phyloP scores from a whole-genome alignment of 2,888 invertebrate species.

The Eueremaeus valkanovi region DNA sequence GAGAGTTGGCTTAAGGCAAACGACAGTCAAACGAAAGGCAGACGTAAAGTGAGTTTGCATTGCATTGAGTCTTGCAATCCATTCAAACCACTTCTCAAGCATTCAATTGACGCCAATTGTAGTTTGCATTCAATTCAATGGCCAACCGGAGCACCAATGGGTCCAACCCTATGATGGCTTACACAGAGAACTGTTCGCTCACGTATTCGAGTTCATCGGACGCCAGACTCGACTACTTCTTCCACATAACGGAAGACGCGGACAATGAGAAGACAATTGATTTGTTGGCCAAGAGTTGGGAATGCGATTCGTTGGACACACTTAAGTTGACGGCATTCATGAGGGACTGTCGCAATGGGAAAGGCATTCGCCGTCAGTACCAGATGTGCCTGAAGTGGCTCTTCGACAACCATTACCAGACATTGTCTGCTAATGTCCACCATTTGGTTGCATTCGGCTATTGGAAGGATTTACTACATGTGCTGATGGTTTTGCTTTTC shows the following conservation, averaged over 20 bases:
- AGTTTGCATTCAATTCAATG: too few species aligned
- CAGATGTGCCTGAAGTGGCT: conserved; percentile 34
- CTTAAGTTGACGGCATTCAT: conserved; percentile 23
- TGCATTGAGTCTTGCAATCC: too few species aligned
- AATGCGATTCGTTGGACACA: conserved; percentile 34
- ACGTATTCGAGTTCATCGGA: conserved; percentile 29
- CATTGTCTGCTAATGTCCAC: conserved; percentile 1
- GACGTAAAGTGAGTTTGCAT: too few species aligned
- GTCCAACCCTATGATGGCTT: background rate
- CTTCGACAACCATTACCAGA: conserved; percentile 16
- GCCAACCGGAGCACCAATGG: too few species aligned
- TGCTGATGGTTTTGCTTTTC: conserved; percentile 30
- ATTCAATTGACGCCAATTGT: too few species aligned
- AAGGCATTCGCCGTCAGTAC: conserved; percentile 35
- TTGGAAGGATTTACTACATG: conserved; percentile 35
- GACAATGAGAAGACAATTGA: conserved; percentile 12
- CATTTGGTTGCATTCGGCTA: conserved; percentile 25
- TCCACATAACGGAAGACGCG: conserved; percentile 34
- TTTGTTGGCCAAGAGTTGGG: conserved; percentile 32
- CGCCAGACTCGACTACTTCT: conserved; percentile 33
- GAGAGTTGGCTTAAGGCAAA: too few species aligned
- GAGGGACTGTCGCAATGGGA: conserved; percentile 33
- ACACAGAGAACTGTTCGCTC: conserved; percentile 26
- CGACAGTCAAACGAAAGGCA: too few species aligned
- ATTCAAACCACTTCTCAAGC: too few species aligned